Conservation (phyloP, 2,797 vertebrate species). For the Enteromius thamalakanensis region DNA sequence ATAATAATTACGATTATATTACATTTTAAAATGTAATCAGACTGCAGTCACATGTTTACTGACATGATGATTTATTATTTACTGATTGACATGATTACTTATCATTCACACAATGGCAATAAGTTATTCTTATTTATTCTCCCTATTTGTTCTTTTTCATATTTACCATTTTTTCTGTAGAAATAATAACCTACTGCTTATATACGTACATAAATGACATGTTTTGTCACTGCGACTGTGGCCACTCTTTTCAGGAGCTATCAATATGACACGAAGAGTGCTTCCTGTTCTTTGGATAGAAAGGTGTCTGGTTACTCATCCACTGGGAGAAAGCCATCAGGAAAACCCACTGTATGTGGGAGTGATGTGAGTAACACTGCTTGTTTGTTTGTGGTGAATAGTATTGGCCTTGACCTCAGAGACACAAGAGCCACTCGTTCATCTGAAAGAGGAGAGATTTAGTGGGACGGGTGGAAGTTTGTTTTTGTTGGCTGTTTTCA, state of each 20-base stretch:
- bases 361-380: slow-evolving; percentile 30
- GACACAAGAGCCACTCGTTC: background rate
- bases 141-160: too few relatives aligned
- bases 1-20: background rate
- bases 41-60: too few relatives aligned
- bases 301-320: slow-evolving; percentile 3
- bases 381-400: background rate
- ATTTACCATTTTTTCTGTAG: too few relatives aligned
- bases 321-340: background rate
- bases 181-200: too few relatives aligned
- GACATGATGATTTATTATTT: too few relatives aligned
- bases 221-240: background rate
- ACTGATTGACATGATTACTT: too few relatives aligned
- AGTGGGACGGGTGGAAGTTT: background rate
- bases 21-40: background rate
- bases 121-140: too few relatives aligned
- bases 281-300: background rate
- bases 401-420: slow-evolving; percentile 10
- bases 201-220: too few relatives aligned
- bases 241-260: background rate
- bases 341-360: slow-evolving; percentile 14
- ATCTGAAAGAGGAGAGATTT: background rate
- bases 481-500: background rate
- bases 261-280: background rate
- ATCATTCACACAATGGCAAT: too few relatives aligned